Percentiles rank a stretch among this genome's conserved stretches.
phyloP scores from a whole-genome alignment of 2,888 invertebrate species.

The Lochmaea capreae region DNA sequence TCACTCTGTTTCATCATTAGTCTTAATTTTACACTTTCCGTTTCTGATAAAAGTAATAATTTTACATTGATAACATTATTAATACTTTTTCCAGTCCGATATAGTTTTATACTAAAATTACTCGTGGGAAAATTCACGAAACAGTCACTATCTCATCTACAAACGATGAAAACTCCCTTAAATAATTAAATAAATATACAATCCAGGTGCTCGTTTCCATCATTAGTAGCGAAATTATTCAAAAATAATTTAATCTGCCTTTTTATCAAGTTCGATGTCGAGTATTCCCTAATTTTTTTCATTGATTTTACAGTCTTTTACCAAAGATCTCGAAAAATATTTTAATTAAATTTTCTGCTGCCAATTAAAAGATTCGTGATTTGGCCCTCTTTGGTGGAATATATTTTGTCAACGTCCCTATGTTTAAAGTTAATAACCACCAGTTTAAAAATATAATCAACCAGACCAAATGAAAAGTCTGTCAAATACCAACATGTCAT shows the following conservation, averaged over 20 bases:
- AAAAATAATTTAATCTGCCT: conserved; percentile 42
- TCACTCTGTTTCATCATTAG: conserved; percentile 42
- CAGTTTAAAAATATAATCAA: neutral
- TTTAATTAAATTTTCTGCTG: neutral
- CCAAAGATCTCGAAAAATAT: neutral
- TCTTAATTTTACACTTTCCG: conserved; percentile 29
- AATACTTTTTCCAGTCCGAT: conserved; percentile 26
- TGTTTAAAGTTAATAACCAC: conserved; percentile 20
- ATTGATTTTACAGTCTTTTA: conserved; percentile 20
- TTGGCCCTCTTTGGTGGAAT: neutral
- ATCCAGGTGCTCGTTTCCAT: conserved; percentile 40
- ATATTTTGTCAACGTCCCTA: conserved; percentile 1
- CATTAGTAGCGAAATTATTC: conserved; percentile 47
- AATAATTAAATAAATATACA: conserved; percentile 43
- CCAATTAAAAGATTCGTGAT: neutral
- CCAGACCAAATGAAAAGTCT: neutral
- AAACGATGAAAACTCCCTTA: conserved; percentile 45
- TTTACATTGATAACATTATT: conserved; percentile 11
- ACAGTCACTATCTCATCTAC: conserved; percentile 44
- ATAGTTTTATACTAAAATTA: conserved; percentile 12
- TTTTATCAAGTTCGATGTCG: neutral
- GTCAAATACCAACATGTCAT: neutral
- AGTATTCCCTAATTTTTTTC: conserved; percentile 5
- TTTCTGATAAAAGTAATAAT: conserved; percentile 11
- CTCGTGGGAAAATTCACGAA: conserved; percentile 49